phyloP scores from a whole-genome alignment of 1,140 invertebrate genomes.

The Zaprionus africanus region DNA sequence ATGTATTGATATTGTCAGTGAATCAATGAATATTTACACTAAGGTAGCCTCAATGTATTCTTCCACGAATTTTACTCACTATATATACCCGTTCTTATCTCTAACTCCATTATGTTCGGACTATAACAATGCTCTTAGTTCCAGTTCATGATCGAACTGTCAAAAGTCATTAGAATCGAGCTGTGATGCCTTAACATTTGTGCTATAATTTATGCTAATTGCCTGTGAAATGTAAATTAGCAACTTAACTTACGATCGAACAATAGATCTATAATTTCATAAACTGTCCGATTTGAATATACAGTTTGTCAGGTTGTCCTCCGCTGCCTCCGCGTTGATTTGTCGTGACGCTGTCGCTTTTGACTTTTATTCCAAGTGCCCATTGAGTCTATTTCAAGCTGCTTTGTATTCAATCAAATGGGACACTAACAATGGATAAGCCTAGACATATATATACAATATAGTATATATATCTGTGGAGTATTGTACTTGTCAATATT shows the following conservation, averaged over 20 bases:
- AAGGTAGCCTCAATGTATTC: not conserved
- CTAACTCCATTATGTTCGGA: not conserved
- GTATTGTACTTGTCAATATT: slow-evolving; percentile 32
- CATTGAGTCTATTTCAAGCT: slow-evolving; percentile 49
- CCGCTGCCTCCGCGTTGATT: not conserved
- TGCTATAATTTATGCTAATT: slow-evolving; percentile 66
- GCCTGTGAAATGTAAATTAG: slow-evolving; percentile 57
- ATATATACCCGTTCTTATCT: not conserved
- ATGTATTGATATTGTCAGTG: no score
- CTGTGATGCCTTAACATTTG: slow-evolving; percentile 21
- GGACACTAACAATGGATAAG: slow-evolving; percentile 36
- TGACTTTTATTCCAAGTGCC: slow-evolving; percentile 17
- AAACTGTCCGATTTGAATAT: slow-evolving; percentile 22
- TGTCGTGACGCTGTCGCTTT: slow-evolving; percentile 29
- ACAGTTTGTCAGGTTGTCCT: not conserved
- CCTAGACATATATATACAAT: not conserved
- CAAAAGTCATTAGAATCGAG: slow-evolving; percentile 64
- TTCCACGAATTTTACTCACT: not conserved
- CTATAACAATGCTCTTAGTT: not conserved
- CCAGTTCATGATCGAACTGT: slow-evolving; percentile 41
- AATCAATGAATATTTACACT: no score
- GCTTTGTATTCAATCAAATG: slow-evolving; percentile 56
- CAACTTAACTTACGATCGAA: slow-evolving; percentile 51
- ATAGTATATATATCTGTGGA: slow-evolving; percentile 1
- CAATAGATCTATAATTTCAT: slow-evolving; percentile 52